Evolutionary conservation across 2,797 vertebrate genomes (phyloP), one percentile per base, ranked within the genome.

Genomic region (Champsocephalus gunnari): DNA sequence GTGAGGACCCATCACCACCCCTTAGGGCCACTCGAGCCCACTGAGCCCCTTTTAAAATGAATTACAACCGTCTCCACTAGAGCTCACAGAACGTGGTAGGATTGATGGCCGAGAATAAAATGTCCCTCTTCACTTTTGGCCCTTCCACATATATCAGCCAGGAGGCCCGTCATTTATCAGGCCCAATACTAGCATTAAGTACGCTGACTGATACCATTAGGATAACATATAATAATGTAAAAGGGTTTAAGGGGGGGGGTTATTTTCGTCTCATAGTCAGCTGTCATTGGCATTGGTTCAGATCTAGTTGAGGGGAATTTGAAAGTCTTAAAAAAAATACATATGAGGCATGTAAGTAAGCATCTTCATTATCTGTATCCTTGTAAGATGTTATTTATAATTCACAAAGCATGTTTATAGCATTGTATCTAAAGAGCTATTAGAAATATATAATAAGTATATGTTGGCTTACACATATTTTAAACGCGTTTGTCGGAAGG

Each of bases 201-300:
- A 80, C 88, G 81, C 81, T 79, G 86, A 81, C 83, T 91, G 79
- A 84, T 88, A 80, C 82, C 84, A 85, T 90, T 92, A 87, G 82
- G 84, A 93, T 86, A 90, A 89, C 85, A 89, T 87, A 83, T 84
- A 87, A 91, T 88, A 90, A 87, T 88, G 76, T 86, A 86, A 92
- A 81, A 85, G 47, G 67, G 66, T 83, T 79, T 79, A 63, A 58
- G 44, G 64, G 68, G 53, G 53, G 53, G 66, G 63, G 45, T 48
- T 71, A 28, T 53, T 28, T 63, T 62, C 41, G 74, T 77, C 48
- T 70, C 54, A 54, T 12, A 74, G 64, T 58, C 74, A 81, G 66
- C 54, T 82, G 73, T 79, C 48, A 75, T 10, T 3, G 62, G 47
- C 12, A 57, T 32, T 45, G 56, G 74, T 82, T 86, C 59, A 81